These are phyloP conservation scores for Trachymyrmex septentrionalis DNA, from an alignment of 1,140 invertebrate genomes.

Conservation along the genomic window DNA sequence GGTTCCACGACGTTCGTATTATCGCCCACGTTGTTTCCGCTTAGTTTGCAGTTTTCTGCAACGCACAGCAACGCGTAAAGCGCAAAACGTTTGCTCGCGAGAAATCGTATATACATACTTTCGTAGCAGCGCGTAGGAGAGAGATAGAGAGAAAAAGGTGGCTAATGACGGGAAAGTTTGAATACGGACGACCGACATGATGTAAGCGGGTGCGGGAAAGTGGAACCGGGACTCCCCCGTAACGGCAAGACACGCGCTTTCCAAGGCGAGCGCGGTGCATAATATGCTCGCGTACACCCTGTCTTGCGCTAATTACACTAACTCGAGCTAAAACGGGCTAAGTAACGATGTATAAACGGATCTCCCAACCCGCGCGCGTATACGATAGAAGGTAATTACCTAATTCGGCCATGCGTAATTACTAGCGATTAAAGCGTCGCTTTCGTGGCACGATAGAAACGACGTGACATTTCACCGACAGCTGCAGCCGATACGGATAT, in stretches of 20 bases:
- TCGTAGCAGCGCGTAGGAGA: not conserved
- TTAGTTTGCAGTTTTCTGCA: slow-evolving; percentile 10
- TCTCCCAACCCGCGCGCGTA: not conserved
- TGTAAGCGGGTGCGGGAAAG: slow-evolving; percentile 56
- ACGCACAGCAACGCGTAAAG: not conserved
- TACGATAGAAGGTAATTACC: slow-evolving; percentile 73
- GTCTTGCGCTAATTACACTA: slow-evolving; percentile 76
- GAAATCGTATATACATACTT: slow-evolving; percentile 32
- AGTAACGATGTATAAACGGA: slow-evolving; percentile 73
- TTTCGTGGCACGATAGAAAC: slow-evolving; percentile 65
- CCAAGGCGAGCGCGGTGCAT: slow-evolving; percentile 54
- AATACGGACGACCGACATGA: slow-evolving; percentile 49
- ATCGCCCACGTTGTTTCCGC: not conserved
- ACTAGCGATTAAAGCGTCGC: slow-evolving; percentile 78
- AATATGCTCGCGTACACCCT: slow-evolving; percentile 50
- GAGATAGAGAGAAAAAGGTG: not conserved
- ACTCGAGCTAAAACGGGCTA: slow-evolving; percentile 74
- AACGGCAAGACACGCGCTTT: slow-evolving; percentile 55
- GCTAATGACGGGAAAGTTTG: slow-evolving; percentile 32
- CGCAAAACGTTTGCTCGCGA: not conserved
- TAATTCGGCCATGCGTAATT: slow-evolving; percentile 79
- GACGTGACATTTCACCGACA: slow-evolving; percentile 67
- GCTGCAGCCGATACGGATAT: slow-evolving; percentile 71
- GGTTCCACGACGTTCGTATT: not conserved
- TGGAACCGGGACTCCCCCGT: slow-evolving; percentile 34